Conservation (phyloP, 2,113 vertebrate species). For the Neotoma lepida region DNA sequence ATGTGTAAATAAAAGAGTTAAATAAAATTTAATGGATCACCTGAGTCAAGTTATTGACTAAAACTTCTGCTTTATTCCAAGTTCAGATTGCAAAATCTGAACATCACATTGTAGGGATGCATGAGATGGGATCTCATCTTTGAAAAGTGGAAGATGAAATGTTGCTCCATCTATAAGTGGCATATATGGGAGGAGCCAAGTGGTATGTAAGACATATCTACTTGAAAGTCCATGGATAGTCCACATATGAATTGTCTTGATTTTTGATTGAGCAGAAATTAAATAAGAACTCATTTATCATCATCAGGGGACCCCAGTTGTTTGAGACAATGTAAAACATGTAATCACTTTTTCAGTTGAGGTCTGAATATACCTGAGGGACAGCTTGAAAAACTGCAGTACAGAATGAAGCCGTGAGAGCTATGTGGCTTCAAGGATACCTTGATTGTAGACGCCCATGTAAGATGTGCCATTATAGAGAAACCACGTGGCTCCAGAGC, state of each 20-base stretch:
- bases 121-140: background rate
- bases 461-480: background rate
- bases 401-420: background rate
- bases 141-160: background rate
- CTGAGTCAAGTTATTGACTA: constrained; percentile 51
- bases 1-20: constrained; percentile 59
- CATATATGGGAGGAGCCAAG: background rate
- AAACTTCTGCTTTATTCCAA: constrained; percentile 66
- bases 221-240: background rate
- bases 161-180: fast-evolving
- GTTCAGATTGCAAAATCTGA: background rate
- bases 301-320: background rate
- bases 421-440: background rate
- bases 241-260: background rate
- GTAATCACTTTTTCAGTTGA: background rate
- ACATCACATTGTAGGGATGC: background rate
- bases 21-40: constrained; percentile 59
- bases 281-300: background rate
- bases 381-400: background rate
- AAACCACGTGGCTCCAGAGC: background rate
- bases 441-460: background rate
- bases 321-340: background rate
- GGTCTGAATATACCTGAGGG: background rate
- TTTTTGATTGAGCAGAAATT: constrained; percentile 23
- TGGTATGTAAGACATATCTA: background rate